phyloP scores from a whole-genome alignment of 2,888 invertebrate species.

The Coelinius sp. region DNA sequence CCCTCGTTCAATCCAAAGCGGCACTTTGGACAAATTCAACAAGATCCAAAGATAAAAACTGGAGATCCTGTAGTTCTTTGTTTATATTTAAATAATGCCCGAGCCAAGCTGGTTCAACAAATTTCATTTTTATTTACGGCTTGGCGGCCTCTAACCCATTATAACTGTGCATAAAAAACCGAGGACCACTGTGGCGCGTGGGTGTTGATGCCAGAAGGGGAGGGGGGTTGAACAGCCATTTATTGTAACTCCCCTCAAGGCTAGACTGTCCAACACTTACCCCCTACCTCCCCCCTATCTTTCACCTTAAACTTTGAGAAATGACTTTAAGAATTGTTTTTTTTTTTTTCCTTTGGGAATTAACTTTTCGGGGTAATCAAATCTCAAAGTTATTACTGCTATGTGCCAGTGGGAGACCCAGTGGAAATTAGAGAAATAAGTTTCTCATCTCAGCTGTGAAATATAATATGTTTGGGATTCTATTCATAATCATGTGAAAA shows the following conservation, averaged over 20 bases:
- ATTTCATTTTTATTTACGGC: slow-evolving; percentile 12
- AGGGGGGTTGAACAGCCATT: slow-evolving; percentile 59
- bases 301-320: slow-evolving; percentile 28
- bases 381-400: slow-evolving; percentile 65
- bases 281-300: slow-evolving; percentile 41
- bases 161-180: neutral
- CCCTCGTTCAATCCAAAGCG: neutral
- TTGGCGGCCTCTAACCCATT: neutral
- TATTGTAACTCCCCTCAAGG: slow-evolving; percentile 53
- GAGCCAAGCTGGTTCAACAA: neutral
- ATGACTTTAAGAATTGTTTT: neutral
- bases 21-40: neutral
- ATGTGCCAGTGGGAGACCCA: slow-evolving; percentile 33
- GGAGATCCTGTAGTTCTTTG: neutral
- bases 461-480: slow-evolving; percentile 2
- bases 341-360: neutral
- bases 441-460: slow-evolving; percentile 28
- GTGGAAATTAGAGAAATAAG: slow-evolving; percentile 13
- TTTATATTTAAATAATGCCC: neutral
- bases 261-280: slow-evolving; percentile 39
- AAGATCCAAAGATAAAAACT: neutral
- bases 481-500: slow-evolving; percentile 2
- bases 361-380: slow-evolving; percentile 60
- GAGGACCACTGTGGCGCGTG: slow-evolving; percentile 50
- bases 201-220: slow-evolving; percentile 63